Evolutionary conservation across 2,113 vertebrate genomes (phyloP).

Genomic region (Chaetodon trifascialis): DNA sequence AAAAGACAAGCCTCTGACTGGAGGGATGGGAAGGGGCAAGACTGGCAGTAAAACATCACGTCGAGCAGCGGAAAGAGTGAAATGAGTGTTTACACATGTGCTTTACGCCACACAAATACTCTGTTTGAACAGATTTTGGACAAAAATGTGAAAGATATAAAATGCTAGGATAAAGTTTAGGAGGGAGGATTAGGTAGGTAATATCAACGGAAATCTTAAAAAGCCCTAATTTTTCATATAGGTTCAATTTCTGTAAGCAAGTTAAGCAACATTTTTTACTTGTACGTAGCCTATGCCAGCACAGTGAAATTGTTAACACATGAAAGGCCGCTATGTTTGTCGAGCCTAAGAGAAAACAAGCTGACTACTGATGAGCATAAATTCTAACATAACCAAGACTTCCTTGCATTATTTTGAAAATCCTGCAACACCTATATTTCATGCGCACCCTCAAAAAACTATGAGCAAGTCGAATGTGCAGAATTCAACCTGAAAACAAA

Average conservation of each 20-base stretch:
- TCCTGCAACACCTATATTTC: no score
- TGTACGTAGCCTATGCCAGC: not conserved
- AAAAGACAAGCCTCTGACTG: conserved; percentile 52
- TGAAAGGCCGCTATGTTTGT: not conserved
- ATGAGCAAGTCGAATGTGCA: not conserved
- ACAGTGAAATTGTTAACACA: not conserved
- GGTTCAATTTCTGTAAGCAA: not conserved
- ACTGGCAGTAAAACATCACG: conserved; percentile 29
- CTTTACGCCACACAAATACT: not conserved
- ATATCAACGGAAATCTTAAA: not conserved
- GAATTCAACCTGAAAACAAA: conserved; percentile 11
- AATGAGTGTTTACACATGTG: not conserved
- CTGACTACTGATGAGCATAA: not conserved
- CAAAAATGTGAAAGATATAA: conserved; percentile 4
- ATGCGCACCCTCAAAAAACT: not conserved
- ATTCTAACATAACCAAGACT: not conserved
- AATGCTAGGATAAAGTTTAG: not conserved
- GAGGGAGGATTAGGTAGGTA: not conserved
- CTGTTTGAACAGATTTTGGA: not conserved
- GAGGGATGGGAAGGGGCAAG: conserved; percentile 15
- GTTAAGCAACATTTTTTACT: not conserved
- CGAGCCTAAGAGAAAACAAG: not conserved
- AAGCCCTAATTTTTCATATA: not conserved
- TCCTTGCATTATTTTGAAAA: not conserved
- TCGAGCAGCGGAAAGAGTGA: not conserved